phyloP scores from a whole-genome alignment of 2,113 vertebrate genomes.

The Zosterops pallidus region DNA sequence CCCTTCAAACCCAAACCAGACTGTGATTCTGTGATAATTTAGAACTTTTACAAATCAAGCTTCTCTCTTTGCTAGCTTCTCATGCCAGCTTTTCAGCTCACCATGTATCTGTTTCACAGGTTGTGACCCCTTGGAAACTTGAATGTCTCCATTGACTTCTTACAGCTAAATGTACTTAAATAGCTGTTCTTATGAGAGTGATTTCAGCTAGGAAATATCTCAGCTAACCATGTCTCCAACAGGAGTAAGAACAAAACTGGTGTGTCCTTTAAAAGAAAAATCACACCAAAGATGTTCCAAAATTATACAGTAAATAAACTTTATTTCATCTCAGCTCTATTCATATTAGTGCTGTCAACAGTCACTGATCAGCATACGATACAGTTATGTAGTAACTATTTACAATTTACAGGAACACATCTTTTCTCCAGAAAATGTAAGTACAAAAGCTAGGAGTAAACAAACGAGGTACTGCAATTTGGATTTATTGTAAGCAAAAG shows the following conservation, averaged over 20 bases:
- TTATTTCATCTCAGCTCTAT: conserved; percentile 86
- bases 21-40: background rate
- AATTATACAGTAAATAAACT: conserved; percentile 87
- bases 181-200: background rate
- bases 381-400: conserved; percentile 81
- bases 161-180: background rate
- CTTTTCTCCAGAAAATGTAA: conserved; percentile 84
- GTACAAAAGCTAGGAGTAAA: conserved; percentile 87
- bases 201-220: background rate
- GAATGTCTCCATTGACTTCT: background rate
- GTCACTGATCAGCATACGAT: conserved; percentile 80
- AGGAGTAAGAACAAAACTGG: background rate
- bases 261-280: background rate
- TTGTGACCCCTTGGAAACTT: background rate
- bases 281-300: conserved; percentile 2
- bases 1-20: background rate
- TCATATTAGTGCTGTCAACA: conserved; percentile 81
- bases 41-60: background rate
- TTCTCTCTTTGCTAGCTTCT: background rate
- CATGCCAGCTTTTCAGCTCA: background rate
- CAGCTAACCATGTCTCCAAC: background rate
- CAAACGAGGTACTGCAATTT: conserved; percentile 81
- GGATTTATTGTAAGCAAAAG: conserved; percentile 75
- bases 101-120: background rate
- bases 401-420: conserved; percentile 90